Conservation (phyloP, 2,797 vertebrate genomes). For the Masticophis lateralis region DNA sequence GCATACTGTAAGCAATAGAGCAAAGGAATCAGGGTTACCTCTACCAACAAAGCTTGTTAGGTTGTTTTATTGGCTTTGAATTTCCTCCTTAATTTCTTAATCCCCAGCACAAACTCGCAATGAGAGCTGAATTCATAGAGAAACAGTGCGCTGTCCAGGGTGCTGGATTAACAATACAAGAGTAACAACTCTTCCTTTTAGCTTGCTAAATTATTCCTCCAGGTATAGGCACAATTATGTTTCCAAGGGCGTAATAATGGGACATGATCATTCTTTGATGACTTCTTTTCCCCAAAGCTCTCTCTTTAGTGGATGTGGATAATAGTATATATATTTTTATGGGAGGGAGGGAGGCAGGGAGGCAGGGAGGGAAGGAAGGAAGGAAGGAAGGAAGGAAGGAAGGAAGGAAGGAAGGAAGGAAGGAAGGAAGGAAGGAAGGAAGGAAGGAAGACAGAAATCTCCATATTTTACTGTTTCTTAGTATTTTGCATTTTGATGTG, state of each 20-base stretch:
- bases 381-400: not conserved
- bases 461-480: constrained; percentile 3
- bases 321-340: constrained; percentile 46
- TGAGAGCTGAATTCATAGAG: not conserved
- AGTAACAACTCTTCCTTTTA: not conserved
- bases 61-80: not conserved
- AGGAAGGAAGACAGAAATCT: not conserved
- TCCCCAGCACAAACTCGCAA: not conserved
- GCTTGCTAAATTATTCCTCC: constrained; percentile 21
- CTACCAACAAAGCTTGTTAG: not conserved
- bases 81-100: fast-evolving
- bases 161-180: not conserved
- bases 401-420: not conserved
- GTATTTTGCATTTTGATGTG: not conserved
- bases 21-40: not conserved
- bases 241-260: constrained; percentile 37
- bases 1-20: not conserved
- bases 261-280: constrained; percentile 40
- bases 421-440: no score
- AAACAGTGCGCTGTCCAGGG: not conserved
- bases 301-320: constrained; percentile 30
- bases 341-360: not conserved
- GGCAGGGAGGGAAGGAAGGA: no score
- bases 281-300: constrained; percentile 46
- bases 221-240: constrained; percentile 9